Percentiles rank a stretch among this genome's conserved stretches.
Conservation (phyloP, 1,140 invertebrate species). For the Orussus abietinus region DNA sequence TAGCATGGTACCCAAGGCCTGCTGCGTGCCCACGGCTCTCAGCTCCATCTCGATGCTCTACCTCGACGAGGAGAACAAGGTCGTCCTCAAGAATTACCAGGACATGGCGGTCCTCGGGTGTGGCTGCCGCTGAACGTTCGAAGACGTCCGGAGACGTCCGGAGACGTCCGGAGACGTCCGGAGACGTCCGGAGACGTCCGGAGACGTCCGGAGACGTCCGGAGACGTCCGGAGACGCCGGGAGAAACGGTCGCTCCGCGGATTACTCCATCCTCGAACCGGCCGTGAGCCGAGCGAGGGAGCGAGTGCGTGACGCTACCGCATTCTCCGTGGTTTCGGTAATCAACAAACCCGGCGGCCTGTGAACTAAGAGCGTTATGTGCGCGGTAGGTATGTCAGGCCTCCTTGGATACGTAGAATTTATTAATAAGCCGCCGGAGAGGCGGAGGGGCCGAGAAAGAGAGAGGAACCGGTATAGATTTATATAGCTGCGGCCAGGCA, state of each 20-base stretch:
- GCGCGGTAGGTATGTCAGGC: slow-evolving; percentile 22
- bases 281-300: slow-evolving; percentile 9
- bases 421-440: slow-evolving; percentile 42
- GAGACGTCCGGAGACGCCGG: too few relatives aligned
- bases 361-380: slow-evolving; percentile 16
- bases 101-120: slow-evolving; percentile 93
- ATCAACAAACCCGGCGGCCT: slow-evolving; percentile 23
- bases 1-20: slow-evolving; percentile 82
- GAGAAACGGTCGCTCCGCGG: too few relatives aligned
- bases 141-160: too few relatives aligned
- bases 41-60: slow-evolving; percentile 92
- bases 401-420: slow-evolving; percentile 42
- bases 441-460: slow-evolving; percentile 6
- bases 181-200: too few relatives aligned
- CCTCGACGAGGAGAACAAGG: slow-evolving; percentile 87
- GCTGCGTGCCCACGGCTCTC: slow-evolving; percentile 89
- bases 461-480: slow-evolving; percentile 45
- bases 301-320: slow-evolving; percentile 24
- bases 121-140: slow-evolving; percentile 86
- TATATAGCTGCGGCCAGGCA: slow-evolving; percentile 35
- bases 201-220: too few relatives aligned
- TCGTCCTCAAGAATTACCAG: slow-evolving; percentile 94
- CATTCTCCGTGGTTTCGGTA: slow-evolving; percentile 28
- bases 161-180: too few relatives aligned
- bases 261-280: too few relatives aligned